These are phyloP conservation scores for Pachyramphus minor DNA, from an alignment of 2,113 vertebrate genomes.

Conservation along the genomic window DNA sequence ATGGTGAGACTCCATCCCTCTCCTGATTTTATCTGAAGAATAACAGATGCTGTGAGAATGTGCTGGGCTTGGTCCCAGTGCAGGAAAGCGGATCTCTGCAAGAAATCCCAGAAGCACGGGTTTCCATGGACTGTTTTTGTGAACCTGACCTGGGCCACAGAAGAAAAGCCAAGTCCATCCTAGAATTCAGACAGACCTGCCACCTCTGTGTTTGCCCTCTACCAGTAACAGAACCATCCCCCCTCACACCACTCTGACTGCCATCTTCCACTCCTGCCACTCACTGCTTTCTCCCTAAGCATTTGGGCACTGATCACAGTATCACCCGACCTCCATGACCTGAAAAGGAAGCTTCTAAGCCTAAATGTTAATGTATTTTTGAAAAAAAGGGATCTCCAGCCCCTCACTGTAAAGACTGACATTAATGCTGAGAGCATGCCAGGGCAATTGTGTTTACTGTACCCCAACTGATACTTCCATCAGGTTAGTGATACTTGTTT, in stretches of 20 bases:
- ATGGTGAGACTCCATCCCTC: background rate
- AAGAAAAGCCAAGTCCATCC: background rate
- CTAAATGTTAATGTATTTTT: background rate
- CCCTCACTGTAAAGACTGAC: background rate
- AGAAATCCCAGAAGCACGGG: background rate
- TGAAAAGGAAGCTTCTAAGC: background rate
- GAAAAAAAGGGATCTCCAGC: rapidly evolving
- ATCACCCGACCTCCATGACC: background rate
- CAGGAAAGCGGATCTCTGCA: background rate
- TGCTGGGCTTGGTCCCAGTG: background rate
- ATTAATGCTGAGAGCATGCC: background rate
- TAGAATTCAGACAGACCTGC: background rate
- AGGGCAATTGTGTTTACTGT: background rate
- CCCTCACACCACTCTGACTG: background rate
- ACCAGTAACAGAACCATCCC: background rate
- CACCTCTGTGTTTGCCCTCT: background rate
- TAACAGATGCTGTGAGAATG: background rate
- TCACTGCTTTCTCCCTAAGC: background rate
- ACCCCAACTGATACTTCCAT: background rate
- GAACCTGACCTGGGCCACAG: background rate
- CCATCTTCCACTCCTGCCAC: background rate
- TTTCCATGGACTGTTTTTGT: background rate
- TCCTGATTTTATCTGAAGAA: background rate
- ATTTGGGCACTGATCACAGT: background rate
- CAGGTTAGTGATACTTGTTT: background rate